Evolutionary conservation across 2,888 invertebrate genomes (phyloP).

Genomic region (Cerastoderma edule): DNA sequence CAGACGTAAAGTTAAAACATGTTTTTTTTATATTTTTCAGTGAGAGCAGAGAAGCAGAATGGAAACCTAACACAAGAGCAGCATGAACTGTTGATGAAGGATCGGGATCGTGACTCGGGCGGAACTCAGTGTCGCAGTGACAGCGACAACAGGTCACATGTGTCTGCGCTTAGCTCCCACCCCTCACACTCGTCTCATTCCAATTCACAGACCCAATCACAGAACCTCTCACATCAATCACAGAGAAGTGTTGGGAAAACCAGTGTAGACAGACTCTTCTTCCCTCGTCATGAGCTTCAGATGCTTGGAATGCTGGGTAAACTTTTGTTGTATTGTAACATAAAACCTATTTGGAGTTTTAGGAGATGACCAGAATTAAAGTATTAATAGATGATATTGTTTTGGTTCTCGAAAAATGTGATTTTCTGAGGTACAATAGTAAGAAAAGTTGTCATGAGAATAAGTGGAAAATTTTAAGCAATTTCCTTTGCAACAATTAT

Average conservation of each 20-base stretch:
- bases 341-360: too few species aligned
- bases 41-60: conserved; percentile 86
- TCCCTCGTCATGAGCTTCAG: conserved; percentile 89
- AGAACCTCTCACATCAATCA: conserved; percentile 59
- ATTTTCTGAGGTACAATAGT: too few species aligned
- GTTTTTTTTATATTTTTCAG: too few species aligned
- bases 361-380: too few species aligned
- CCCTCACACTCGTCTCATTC: conserved; percentile 85
- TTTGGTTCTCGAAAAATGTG: too few species aligned
- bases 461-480: too few species aligned
- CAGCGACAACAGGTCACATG: conserved; percentile 84
- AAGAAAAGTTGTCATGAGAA: too few species aligned
- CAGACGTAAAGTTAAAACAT: too few species aligned
- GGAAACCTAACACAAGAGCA: conserved; percentile 84
- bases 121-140: conserved; percentile 83
- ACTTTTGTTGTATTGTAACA: conserved; percentile 25
- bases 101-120: conserved; percentile 81
- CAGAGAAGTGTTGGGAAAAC: conserved; percentile 70
- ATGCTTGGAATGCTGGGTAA: conserved; percentile 86
- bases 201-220: conserved; percentile 78
- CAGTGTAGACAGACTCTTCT: conserved; percentile 90
- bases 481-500: too few species aligned
- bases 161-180: conserved; percentile 82
- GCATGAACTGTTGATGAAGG: conserved; percentile 82
- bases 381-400: too few species aligned